phyloP scores from a whole-genome alignment of 2,113 vertebrate species.

The Tursiops truncatus region DNA sequence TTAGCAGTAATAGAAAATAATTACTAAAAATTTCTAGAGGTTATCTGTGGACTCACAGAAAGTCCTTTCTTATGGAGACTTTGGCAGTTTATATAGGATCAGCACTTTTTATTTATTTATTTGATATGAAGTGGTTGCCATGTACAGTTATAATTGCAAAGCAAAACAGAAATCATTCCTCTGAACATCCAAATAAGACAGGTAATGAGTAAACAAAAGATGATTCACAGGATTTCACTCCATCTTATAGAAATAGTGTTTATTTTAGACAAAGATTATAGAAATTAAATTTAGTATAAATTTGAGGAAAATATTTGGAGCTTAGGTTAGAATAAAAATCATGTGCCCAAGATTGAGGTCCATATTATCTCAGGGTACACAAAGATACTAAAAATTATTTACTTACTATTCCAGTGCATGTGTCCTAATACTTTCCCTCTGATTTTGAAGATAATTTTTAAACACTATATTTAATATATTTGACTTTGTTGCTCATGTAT shows the following conservation, averaged over 20 bases:
- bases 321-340: neutral
- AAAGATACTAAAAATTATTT: neutral
- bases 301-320: neutral
- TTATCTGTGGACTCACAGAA: neutral
- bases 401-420: neutral
- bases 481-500: neutral
- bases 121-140: neutral
- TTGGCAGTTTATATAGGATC: neutral
- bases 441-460: neutral
- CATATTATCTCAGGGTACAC: neutral
- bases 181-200: neutral
- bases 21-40: neutral
- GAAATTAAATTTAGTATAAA: neutral
- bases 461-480: neutral
- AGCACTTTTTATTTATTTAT: neutral
- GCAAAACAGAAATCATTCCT: conserved; percentile 12
- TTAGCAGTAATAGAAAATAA: neutral
- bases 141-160: neutral
- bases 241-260: neutral
- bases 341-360: neutral
- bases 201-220: neutral
- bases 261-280: neutral
- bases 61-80: neutral
- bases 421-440: neutral
- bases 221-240: neutral